Percentiles rank a stretch among this genome's conserved stretches.
These are phyloP conservation scores for Pteropus rufus DNA, from an alignment of 2,797 vertebrate species.

Conservation along the genomic window DNA sequence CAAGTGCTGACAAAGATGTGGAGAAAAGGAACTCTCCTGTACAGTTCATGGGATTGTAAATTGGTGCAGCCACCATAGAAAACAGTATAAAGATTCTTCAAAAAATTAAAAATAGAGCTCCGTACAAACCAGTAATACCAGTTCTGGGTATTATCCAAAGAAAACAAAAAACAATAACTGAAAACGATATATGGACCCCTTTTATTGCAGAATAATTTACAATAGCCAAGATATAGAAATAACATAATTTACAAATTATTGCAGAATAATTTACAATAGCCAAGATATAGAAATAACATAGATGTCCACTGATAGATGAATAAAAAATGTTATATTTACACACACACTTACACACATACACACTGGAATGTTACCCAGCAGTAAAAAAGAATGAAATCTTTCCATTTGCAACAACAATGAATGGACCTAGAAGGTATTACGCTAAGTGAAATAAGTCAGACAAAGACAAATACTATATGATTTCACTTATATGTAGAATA, in stretches of 20 bases:
- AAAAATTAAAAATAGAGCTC: too few species aligned
- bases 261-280: too few species aligned
- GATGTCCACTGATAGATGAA: too few species aligned
- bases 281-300: too few species aligned
- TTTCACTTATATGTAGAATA: background rate
- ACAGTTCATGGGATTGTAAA: background rate
- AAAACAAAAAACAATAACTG: too few species aligned
- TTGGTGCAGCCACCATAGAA: background rate
- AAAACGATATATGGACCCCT: too few species aligned
- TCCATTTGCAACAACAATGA: background rate
- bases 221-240: too few species aligned
- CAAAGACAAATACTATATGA: background rate
- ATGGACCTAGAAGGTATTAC: background rate
- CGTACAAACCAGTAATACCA: too few species aligned
- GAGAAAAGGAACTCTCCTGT: background rate
- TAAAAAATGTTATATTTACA: background rate
- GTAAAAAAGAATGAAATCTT: background rate
- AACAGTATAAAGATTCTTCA: background rate
- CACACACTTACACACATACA: background rate
- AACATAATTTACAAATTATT: too few species aligned
- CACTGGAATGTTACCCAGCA: background rate
- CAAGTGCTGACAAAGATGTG: background rate
- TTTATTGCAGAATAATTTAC: too few species aligned
- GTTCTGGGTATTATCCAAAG: too few species aligned
- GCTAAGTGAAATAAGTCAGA: background rate